phyloP scores from a whole-genome alignment of 64 coral and sea anemone species.

The Exaiptasia diaphana region DNA sequence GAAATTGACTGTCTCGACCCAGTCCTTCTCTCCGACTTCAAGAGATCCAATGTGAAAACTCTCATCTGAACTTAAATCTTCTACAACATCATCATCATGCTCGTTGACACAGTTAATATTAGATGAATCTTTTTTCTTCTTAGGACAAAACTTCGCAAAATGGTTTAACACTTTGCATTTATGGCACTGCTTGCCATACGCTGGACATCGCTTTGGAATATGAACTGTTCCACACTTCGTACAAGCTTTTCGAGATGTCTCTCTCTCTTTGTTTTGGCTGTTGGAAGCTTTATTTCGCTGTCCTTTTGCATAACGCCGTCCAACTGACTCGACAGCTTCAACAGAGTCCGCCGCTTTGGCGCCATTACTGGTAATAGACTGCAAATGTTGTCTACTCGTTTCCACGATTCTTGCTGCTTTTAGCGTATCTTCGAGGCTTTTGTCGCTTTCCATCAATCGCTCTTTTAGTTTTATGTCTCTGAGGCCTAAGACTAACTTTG shows the following conservation, averaged over 20 bases:
- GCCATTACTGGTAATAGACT: slow-evolving; percentile 16
- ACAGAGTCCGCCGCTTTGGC: not conserved
- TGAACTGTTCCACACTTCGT: not conserved
- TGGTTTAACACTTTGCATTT: slow-evolving; percentile 2
- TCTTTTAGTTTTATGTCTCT: slow-evolving; percentile 32
- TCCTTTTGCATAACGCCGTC: not conserved
- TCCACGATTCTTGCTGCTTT: slow-evolving; percentile 15
- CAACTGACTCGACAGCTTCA: not conserved
- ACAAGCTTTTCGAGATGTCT: not conserved
- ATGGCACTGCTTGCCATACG: slow-evolving; percentile 3
- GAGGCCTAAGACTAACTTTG: slow-evolving; percentile 35
- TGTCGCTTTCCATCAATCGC: slow-evolving; percentile 20
- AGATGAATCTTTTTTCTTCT: not conserved
- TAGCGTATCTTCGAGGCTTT: slow-evolving; percentile 14
- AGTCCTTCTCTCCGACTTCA: slow-evolving; percentile 15
- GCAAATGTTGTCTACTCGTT: slow-evolving; percentile 44
- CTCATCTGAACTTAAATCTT: slow-evolving; percentile 1
- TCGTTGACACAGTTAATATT: not conserved
- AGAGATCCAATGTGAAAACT: slow-evolving; percentile 41
- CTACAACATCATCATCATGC: not conserved
- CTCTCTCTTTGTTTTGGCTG: not conserved
- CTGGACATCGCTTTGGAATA: not conserved
- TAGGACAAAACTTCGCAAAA: not conserved
- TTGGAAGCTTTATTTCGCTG: not conserved
- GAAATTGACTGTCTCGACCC: not conserved